phyloP scores from a whole-genome alignment of 2,113 vertebrate genomes.

The Antechinus stuartii region DNA sequence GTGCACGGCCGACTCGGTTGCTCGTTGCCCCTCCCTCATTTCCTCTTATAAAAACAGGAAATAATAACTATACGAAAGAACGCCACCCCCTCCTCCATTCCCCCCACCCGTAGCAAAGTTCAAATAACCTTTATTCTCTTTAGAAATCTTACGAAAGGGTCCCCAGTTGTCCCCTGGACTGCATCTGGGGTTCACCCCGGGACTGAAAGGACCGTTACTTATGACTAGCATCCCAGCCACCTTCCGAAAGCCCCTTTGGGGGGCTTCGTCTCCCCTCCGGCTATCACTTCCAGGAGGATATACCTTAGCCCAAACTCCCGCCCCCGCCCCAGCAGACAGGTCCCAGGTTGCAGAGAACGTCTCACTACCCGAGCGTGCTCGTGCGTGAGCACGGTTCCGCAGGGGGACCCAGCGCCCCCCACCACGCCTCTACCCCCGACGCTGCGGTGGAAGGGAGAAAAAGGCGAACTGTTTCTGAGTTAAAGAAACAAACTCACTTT shows the following conservation, averaged over 20 bases:
- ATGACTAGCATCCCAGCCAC: not conserved
- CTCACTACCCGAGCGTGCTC: constrained; percentile 65
- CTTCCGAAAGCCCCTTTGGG: constrained; percentile 3
- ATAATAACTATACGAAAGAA: constrained; percentile 65
- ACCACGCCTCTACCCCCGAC: not conserved
- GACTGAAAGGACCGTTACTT: constrained; percentile 53
- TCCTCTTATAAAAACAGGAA: constrained; percentile 85
- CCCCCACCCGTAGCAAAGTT: not conserved
- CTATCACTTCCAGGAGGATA: not conserved
- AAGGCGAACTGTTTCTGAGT: constrained; percentile 49
- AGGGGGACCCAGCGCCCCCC: not conserved
- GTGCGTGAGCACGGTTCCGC: constrained; percentile 22
- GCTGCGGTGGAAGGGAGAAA: not conserved
- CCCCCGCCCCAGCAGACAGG: constrained; percentile 20
- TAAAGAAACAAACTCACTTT: constrained; percentile 69
- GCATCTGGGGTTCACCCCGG: not conserved
- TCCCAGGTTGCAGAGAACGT: constrained; percentile 56
- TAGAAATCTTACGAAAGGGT: not conserved
- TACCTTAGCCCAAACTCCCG: constrained; percentile 18
- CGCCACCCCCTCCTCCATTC: not conserved
- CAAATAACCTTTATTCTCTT: constrained; percentile 62
- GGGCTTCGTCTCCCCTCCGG: not conserved
- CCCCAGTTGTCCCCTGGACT: constrained; percentile 32
- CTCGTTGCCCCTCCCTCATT: constrained; percentile 79
- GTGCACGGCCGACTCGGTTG: not conserved